Evolutionary conservation across 2,797 vertebrate species (phyloP).

Genomic region (Mus spretus): DNA sequence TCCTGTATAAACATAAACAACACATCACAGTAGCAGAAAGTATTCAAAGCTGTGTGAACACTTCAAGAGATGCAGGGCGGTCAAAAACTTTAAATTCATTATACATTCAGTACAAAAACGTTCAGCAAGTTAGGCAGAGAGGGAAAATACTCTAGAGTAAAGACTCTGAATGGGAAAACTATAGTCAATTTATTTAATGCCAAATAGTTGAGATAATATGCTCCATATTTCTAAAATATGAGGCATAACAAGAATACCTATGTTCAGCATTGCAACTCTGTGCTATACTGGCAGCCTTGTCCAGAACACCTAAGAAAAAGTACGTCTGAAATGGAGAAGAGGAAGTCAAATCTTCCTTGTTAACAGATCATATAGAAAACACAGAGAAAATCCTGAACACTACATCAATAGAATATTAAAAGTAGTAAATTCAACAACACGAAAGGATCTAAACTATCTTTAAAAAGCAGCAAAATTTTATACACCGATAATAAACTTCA

Average conservation of each 20-base stretch:
- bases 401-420: background rate
- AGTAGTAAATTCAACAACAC: background rate
- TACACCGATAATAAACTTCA: background rate
- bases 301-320: background rate
- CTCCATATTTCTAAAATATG: background rate
- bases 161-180: background rate
- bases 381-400: background rate
- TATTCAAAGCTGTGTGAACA: background rate
- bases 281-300: background rate
- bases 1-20: background rate
- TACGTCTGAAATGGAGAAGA: background rate
- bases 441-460: background rate
- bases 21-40: background rate
- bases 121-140: background rate
- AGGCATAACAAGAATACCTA: background rate
- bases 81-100: background rate
- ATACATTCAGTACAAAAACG: background rate
- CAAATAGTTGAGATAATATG: too few relatives aligned
- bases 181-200: background rate
- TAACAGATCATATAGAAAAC: background rate
- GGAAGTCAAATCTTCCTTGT: too few relatives aligned
- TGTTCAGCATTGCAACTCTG: background rate
- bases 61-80: background rate
- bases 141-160: background rate
- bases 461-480: background rate